Evolutionary conservation across 2,797 vertebrate species (phyloP).

Genomic region (Anolis apletophallus): DNA sequence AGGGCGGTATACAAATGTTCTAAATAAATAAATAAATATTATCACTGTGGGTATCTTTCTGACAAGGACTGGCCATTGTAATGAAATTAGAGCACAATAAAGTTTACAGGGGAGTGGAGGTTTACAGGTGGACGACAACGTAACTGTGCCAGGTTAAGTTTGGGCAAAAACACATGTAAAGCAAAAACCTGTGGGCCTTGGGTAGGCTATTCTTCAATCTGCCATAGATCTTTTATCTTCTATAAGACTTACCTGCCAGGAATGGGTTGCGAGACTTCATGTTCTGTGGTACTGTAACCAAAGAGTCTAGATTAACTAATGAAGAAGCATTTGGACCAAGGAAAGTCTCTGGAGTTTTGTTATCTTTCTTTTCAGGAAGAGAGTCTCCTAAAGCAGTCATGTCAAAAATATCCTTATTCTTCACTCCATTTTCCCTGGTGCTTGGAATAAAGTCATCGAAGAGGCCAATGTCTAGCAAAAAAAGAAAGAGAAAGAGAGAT

Average conservation of each 20-base stretch:
- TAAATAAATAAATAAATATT: too few species aligned
- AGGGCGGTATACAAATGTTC: too few species aligned
- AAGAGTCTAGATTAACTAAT: slow-evolving; percentile 90
- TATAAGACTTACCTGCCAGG: slow-evolving; percentile 82
- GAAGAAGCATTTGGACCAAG: slow-evolving; percentile 91
- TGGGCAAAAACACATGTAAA: not conserved
- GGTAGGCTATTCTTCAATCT: not conserved
- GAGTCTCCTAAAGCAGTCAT: slow-evolving; percentile 81
- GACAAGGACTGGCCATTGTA: not conserved
- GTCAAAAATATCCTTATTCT: slow-evolving; percentile 85
- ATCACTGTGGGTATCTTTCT: not conserved
- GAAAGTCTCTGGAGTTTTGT: slow-evolving; percentile 90
- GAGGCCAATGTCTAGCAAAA: slow-evolving; percentile 76
- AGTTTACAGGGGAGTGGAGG: not conserved
- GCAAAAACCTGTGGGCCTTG: not conserved
- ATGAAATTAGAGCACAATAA: not conserved
- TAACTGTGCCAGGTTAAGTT: not conserved
- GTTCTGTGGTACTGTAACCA: slow-evolving; percentile 81
- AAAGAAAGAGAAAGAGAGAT: not conserved
- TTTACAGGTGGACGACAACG: not conserved
- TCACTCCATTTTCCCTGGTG: slow-evolving; percentile 80
- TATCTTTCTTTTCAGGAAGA: slow-evolving; percentile 77
- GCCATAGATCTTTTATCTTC: not conserved
- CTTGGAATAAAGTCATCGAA: slow-evolving; percentile 80
- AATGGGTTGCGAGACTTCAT: slow-evolving; percentile 91